These are phyloP conservation scores for Caenorhabditis zanzibari DNA, from an alignment of 2,888 invertebrate species.

Conservation along the genomic window DNA sequence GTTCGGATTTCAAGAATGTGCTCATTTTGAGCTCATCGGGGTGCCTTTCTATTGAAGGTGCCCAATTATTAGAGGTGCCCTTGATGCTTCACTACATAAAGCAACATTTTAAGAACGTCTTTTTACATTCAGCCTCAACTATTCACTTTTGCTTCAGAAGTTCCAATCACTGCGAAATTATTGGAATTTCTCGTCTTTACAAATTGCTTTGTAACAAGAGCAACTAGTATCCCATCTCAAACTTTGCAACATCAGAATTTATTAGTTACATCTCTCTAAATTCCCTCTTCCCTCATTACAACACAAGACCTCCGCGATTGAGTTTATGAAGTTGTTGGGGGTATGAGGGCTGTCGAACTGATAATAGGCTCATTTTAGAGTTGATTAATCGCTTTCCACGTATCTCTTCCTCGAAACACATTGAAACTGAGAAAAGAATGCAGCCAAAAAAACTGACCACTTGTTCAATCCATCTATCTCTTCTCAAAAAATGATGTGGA, in stretches of 20 bases:
- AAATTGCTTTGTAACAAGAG: conserved; percentile 18
- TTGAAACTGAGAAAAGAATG: conserved; percentile 6
- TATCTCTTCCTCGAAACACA: conserved; percentile 11
- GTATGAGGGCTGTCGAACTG: conserved; percentile 27
- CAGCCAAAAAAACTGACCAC: conserved; percentile 48
- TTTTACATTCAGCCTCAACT: too few species aligned
- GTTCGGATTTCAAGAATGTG: too few species aligned
- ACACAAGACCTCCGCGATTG: conserved; percentile 30
- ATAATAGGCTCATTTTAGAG: conserved; percentile 23
- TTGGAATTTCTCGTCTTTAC: neutral
- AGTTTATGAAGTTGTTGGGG: conserved; percentile 41
- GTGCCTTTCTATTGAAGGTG: too few species aligned
- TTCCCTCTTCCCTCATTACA: conserved; percentile 28
- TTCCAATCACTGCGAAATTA: too few species aligned
- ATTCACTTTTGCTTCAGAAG: too few species aligned
- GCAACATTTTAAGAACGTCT: too few species aligned
- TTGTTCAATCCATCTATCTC: conserved; percentile 43
- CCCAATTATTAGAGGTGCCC: too few species aligned
- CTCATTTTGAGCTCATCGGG: too few species aligned
- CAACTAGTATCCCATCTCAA: neutral
- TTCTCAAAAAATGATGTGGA: conserved; percentile 22
- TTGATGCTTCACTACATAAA: too few species aligned
- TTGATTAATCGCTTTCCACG: conserved; percentile 48
- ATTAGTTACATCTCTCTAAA: neutral
- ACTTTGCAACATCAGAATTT: conserved; percentile 30